Evolutionary conservation across 2,797 vertebrate species (phyloP).

Genomic region (Lithobates sylvaticus): DNA sequence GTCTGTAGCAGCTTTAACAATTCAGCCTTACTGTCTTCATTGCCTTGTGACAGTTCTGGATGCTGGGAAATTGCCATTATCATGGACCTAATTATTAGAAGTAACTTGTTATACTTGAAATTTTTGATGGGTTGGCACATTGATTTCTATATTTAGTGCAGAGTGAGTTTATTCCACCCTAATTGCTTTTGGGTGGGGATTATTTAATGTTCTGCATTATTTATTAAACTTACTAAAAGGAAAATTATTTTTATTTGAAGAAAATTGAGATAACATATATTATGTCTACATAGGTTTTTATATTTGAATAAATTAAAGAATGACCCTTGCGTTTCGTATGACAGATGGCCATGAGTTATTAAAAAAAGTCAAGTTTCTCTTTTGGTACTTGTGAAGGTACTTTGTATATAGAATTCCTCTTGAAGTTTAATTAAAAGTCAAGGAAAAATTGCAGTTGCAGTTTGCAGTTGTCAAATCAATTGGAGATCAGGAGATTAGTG

Average conservation of each 20-base stretch:
- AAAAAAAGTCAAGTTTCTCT: neutral
- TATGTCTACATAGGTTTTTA: neutral
- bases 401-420: no score
- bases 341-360: neutral
- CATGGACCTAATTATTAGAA: slow-evolving; percentile 14
- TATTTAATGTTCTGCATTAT: neutral
- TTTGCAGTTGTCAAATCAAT: no score
- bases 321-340: neutral
- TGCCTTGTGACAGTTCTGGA: slow-evolving; percentile 13
- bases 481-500: no score
- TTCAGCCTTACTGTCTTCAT: slow-evolving; percentile 28
- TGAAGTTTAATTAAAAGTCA: no score
- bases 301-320: neutral
- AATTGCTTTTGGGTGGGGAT: neutral
- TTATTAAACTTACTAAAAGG: neutral
- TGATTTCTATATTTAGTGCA: slow-evolving; percentile 29
- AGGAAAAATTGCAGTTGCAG: no score
- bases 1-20: neutral
- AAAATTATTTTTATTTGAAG: neutral
- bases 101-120: slow-evolving; percentile 19
- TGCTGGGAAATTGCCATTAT: slow-evolving; percentile 26
- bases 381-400: neutral
- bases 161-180: neutral
- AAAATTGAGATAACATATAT: no score
- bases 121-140: neutral